Base-by-base conservation (phyloP, 1,140 invertebrate species). In the Achatina immaculata region DNA sequence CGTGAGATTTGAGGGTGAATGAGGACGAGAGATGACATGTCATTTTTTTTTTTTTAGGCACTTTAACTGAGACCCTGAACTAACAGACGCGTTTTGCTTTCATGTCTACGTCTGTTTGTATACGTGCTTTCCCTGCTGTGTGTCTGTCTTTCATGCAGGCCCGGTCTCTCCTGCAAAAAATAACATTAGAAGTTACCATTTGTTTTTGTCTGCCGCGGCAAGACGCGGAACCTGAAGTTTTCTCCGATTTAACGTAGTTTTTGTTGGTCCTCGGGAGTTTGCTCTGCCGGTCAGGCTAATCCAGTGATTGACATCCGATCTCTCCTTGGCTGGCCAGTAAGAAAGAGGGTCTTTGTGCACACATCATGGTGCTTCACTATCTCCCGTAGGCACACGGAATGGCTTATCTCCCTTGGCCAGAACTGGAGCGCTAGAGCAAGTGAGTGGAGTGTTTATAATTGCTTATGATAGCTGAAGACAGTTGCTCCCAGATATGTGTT, bases 271-370 rank as follows among this genome's bases (percentile, higher is more conserved):
- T 6, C 6, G 58, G 28, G 28, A 62, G 58, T 62, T 62, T 28
- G 31, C 58, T 62, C 58, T 62, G n/a, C 31, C 58, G n/a, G 58
- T 62, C n/a, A 62, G 58, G 58, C 28, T 31, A 62, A 62, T 62
- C 58, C 31, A 19, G 31, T 34, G 58, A 62, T 62, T 62, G 58
- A 62, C 58, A 62, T 19, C 58, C 58, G 58, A 62, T 24, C 21
- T 28, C 58, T 9, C 21, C 16, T 31, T 31, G n/a, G n/a, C 7
- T 3, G 42, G 16, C 36, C 16, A 42, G 42, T 21, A 71, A 71
- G 42, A 40, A 43, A 7, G 36, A 42, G 40, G 7, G 42, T 71
- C 68, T 43, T 43, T 43, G 38, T 43, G 38, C 31, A 21, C 31
- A 34, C 38, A 34, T 40, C 68, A 40, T 3, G 16, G 34, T 43